Percentiles rank a stretch among this genome's conserved stretches.
phyloP scores from a whole-genome alignment of 2,888 invertebrate species.

The Noctuana brunneofusca region DNA sequence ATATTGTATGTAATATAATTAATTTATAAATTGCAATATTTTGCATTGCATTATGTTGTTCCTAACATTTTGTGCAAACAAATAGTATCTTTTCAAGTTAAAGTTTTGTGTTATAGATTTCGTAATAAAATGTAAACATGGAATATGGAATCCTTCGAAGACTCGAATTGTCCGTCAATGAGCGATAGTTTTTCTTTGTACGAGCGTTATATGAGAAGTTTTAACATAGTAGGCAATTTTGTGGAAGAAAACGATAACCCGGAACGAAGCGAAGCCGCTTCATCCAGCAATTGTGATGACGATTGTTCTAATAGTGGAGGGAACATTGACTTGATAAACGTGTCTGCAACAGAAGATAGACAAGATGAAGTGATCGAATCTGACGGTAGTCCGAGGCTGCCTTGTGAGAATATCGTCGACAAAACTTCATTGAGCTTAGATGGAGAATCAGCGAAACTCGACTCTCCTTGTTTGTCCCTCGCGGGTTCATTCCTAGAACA shows the following conservation, averaged over 20 bases:
- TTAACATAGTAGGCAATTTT: conserved; percentile 66
- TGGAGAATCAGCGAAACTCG: conserved; percentile 56
- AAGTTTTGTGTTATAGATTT: conserved; percentile 1
- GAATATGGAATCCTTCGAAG: conserved; percentile 76
- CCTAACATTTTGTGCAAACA: background rate
- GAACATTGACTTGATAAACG: conserved; percentile 64
- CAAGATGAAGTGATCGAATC: conserved; percentile 52
- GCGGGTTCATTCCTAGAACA: conserved; percentile 55
- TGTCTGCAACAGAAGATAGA: conserved; percentile 57
- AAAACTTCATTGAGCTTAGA: conserved; percentile 54
- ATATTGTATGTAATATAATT: too few species aligned
- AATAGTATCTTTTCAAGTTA: background rate
- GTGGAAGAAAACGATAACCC: conserved; percentile 47
- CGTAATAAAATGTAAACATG: conserved; percentile 44
- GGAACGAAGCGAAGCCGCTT: conserved; percentile 44
- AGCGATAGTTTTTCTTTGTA: conserved; percentile 77
- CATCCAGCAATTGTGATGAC: conserved; percentile 52
- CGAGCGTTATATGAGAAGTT: conserved; percentile 75
- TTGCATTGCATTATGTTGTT: background rate
- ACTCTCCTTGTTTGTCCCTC: conserved; percentile 59
- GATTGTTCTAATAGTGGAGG: conserved; percentile 57
- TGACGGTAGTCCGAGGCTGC: conserved; percentile 50
- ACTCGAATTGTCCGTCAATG: conserved; percentile 74
- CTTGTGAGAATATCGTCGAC: conserved; percentile 49
- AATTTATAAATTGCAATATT: background rate